These are phyloP conservation scores for Lasioglossum leucozonium DNA, from an alignment of 2,888 invertebrate genomes.

Conservation along the genomic window DNA sequence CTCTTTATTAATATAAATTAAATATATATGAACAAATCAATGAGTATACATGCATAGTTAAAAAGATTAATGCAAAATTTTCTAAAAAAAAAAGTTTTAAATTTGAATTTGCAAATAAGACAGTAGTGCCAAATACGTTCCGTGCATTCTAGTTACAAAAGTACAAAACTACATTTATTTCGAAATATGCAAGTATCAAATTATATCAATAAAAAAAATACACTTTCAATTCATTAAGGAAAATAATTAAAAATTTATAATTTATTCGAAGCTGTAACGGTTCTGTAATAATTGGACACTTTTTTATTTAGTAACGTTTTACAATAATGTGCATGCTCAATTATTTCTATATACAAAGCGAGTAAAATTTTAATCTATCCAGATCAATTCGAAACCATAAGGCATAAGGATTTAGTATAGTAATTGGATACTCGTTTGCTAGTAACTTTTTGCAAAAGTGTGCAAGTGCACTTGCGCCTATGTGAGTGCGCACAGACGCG, in stretches of 20 bases:
- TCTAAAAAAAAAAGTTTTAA: neutral
- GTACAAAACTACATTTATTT: neutral
- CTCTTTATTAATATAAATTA: neutral
- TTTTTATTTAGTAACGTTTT: conserved; percentile 51
- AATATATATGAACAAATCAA: neutral
- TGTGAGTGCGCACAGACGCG: conserved; percentile 3
- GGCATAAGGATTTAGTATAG: conserved; percentile 18
- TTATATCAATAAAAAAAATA: neutral
- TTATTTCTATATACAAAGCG: neutral
- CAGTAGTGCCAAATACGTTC: conserved; percentile 11
- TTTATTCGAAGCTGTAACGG: neutral
- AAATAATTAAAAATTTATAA: neutral
- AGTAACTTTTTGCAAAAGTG: conserved; percentile 50
- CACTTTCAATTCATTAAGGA: neutral
- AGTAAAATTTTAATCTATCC: neutral
- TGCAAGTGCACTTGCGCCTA: neutral
- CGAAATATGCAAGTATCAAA: neutral
- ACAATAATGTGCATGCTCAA: conserved; percentile 14
- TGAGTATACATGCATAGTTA: neutral
- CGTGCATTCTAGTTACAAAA: conserved; percentile 34
- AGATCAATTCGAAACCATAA: conserved; percentile 30
- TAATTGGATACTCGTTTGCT: conserved; percentile 45
- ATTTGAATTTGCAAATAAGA: neutral
- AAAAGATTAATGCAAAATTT: neutral
- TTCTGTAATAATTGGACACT: neutral